These are phyloP conservation scores for Cygnus buccinator DNA, from an alignment of 2,113 vertebrate species.

Conservation along the genomic window DNA sequence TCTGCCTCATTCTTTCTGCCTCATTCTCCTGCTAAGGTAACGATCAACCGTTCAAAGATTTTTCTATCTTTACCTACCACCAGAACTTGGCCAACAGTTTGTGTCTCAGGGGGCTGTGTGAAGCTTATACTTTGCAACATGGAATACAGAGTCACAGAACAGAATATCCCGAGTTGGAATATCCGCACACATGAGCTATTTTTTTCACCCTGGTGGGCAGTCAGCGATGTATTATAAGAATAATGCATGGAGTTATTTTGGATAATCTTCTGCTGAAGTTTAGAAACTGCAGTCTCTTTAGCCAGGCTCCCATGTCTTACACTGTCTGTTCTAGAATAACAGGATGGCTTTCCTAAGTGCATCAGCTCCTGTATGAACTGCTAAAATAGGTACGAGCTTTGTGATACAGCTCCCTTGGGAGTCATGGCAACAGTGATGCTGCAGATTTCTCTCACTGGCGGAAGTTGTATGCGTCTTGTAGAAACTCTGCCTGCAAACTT, in stretches of 20 bases:
- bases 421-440: constrained; percentile 45
- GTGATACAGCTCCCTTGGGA: neutral
- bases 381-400: neutral
- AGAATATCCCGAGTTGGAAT: neutral
- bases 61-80: accelerated
- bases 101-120: neutral
- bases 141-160: neutral
- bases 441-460: neutral
- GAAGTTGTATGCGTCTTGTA: neutral
- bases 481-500: neutral
- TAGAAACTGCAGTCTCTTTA: neutral
- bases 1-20: too few species aligned
- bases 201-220: neutral
- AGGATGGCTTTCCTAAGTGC: neutral
- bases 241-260: neutral
- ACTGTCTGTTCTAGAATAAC: neutral
- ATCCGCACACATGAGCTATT: accelerated
- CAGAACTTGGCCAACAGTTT: neutral
- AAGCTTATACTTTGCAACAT: accelerated
- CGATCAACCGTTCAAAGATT: accelerated
- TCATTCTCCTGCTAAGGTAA: accelerated
- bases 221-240: accelerated
- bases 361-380: neutral
- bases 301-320: neutral
- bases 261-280: neutral